These are phyloP conservation scores for Antigone vipio DNA, from an alignment of 2,113 vertebrate species.

Conservation along the genomic window DNA sequence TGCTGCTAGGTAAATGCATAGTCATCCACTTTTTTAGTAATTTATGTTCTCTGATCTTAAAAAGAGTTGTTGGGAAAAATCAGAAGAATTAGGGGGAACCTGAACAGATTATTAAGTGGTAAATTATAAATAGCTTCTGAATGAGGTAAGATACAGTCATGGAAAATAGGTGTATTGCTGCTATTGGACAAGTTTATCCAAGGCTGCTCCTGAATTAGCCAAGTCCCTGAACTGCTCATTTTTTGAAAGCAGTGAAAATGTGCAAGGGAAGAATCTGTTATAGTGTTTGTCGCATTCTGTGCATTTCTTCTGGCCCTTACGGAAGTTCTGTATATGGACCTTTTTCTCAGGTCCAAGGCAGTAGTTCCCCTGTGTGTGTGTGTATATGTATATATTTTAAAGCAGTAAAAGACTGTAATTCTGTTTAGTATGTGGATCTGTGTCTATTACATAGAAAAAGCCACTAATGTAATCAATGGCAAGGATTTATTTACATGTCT, in stretches of 20 bases:
- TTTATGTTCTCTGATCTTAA: not conserved
- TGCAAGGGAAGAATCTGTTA: not conserved
- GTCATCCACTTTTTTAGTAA: not conserved
- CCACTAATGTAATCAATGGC: not conserved
- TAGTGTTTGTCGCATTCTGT: not conserved
- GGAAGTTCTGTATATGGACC: not conserved
- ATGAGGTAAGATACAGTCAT: not conserved
- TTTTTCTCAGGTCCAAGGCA: not conserved
- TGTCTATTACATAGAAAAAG: not conserved
- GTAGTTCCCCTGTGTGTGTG: too few relatives aligned
- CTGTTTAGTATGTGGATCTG: not conserved
- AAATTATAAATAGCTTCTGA: not conserved
- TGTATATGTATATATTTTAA: not conserved
- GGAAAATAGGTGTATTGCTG: not conserved
- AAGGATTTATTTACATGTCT: not conserved
- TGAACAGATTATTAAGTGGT: not conserved
- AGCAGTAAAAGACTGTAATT: not conserved
- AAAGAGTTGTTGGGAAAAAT: not conserved
- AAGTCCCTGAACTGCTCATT: not conserved
- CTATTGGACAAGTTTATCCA: not conserved
- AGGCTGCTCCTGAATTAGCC: not conserved
- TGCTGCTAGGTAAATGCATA: not conserved
- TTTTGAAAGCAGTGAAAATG: not conserved
- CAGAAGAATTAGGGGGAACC: not conserved
- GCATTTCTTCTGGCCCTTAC: not conserved